These are phyloP conservation scores for Motacilla alba DNA, from an alignment of 2,113 vertebrate species.

Conservation along the genomic window DNA sequence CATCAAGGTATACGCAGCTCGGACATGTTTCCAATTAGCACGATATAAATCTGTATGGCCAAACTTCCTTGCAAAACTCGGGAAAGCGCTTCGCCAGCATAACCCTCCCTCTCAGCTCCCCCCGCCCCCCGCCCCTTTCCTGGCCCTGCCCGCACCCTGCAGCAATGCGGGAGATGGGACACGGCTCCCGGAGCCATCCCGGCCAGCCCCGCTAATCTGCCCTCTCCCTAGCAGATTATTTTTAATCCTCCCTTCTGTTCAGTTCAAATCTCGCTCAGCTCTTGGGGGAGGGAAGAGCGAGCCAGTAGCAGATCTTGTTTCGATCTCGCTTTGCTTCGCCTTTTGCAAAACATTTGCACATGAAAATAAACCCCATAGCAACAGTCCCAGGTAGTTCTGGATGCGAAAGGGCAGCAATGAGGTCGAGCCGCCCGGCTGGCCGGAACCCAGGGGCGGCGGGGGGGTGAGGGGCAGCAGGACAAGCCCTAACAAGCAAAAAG, in stretches of 20 bases:
- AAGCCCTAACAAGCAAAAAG: background rate
- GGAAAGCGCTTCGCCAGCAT: background rate
- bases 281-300: background rate
- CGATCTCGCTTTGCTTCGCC: background rate
- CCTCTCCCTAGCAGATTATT: background rate
- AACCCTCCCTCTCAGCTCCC: background rate
- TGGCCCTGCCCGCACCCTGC: conserved; percentile 20
- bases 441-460: too few species aligned
- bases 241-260: background rate
- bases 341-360: background rate
- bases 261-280: background rate
- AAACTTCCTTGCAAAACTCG: conserved; percentile 41
- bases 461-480: too few species aligned
- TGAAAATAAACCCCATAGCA: background rate
- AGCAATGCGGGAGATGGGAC: background rate
- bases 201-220: background rate
- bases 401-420: background rate
- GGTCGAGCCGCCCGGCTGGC: background rate
- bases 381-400: background rate
- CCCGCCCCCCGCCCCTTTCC: background rate
- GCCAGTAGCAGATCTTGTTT: background rate
- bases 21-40: conserved; percentile 47
- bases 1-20: conserved; percentile 85
- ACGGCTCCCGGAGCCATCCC: background rate
- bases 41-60: conserved; percentile 32